A percentile compares a stretch with the other conserved stretches of the same genome.
Evolutionary conservation across 2,113 vertebrate genomes (phyloP).

Genomic region (Salvelinus alpinus): DNA sequence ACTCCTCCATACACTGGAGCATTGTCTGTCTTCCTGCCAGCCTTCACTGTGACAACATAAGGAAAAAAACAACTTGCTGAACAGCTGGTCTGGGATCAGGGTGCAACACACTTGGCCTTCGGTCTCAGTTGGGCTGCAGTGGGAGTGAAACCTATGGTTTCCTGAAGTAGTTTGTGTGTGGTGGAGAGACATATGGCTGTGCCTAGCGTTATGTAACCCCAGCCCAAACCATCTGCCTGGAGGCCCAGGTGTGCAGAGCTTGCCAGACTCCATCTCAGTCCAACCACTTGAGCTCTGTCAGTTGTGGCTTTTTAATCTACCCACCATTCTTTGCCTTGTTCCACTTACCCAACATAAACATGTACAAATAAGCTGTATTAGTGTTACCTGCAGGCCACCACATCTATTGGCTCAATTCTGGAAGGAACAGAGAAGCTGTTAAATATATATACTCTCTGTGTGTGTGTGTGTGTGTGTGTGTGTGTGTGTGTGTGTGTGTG

Average conservation of each 20-base stretch:
- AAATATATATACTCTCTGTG: background rate
- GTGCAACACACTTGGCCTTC: constrained; percentile 57
- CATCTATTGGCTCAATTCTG: constrained; percentile 39
- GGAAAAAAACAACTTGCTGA: constrained; percentile 51
- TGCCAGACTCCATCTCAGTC: constrained; percentile 64
- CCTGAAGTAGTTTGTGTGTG: constrained; percentile 70
- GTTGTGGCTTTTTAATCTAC: constrained; percentile 65
- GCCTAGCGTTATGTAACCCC: constrained; percentile 73
- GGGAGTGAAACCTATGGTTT: constrained; percentile 54
- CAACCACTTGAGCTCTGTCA: constrained; percentile 66
- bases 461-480: too few species aligned
- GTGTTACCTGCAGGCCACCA: background rate
- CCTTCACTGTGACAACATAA: constrained; percentile 51
- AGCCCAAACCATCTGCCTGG: constrained; percentile 74
- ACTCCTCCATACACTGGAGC: constrained; percentile 31
- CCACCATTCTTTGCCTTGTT: constrained; percentile 56
- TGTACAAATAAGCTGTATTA: constrained; percentile 55
- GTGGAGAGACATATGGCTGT: constrained; percentile 76
- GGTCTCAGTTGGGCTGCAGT: constrained; percentile 59
- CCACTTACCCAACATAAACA: constrained; percentile 57
- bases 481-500: too few species aligned
- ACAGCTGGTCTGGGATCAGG: constrained; percentile 72
- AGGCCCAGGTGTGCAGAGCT: constrained; percentile 72
- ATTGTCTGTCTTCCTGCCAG: constrained; percentile 49
- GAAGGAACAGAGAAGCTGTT: constrained; percentile 15